Percentiles rank a stretch among this genome's conserved stretches.
phyloP scores from a whole-genome alignment of 2,888 invertebrate species.

The Zygaena filipendulae region DNA sequence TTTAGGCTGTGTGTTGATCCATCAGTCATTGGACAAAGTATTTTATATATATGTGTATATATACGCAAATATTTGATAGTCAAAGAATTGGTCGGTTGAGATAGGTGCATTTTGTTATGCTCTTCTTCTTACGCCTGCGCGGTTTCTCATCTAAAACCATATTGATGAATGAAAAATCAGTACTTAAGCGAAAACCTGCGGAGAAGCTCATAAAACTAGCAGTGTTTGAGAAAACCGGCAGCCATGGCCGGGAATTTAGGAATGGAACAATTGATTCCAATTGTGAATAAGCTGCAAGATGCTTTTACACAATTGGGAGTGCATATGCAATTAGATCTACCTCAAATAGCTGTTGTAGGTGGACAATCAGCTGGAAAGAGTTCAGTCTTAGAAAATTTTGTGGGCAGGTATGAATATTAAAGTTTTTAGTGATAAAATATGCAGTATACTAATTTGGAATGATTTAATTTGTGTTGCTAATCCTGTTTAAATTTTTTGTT shows the following conservation, averaged over 20 bases:
- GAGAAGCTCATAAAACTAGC: conserved; percentile 54
- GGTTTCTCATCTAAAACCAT: conserved; percentile 27
- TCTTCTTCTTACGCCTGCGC: conserved; percentile 50
- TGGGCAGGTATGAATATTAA: conserved; percentile 85
- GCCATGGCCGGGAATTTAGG: conserved; percentile 79
- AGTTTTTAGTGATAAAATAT: neutral
- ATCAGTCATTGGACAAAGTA: too few relatives aligned
- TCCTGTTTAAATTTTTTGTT: too few relatives aligned
- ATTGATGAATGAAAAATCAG: conserved; percentile 64
- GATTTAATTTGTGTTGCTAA: too few relatives aligned
- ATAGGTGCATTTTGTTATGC: conserved; percentile 20
- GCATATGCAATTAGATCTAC: conserved; percentile 97
- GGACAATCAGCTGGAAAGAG: conserved; percentile 99
- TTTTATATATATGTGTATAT: too few relatives aligned
- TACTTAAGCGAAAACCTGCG: conserved; percentile 48
- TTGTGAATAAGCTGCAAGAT: conserved; percentile 99
- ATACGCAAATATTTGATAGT: too few relatives aligned
- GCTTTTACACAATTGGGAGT: conserved; percentile 98
- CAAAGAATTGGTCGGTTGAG: too few relatives aligned
- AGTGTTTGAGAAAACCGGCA: conserved; percentile 53
- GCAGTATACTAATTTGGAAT: neutral
- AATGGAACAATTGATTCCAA: conserved; percentile 99
- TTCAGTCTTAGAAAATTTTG: conserved; percentile 99
- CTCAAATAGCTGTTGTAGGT: conserved; percentile 99
- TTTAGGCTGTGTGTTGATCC: too few relatives aligned